Evolutionary conservation across 2,113 vertebrate species (phyloP), one percentile per base, ranked within the genome.

Genomic region (Panthera leo): DNA sequence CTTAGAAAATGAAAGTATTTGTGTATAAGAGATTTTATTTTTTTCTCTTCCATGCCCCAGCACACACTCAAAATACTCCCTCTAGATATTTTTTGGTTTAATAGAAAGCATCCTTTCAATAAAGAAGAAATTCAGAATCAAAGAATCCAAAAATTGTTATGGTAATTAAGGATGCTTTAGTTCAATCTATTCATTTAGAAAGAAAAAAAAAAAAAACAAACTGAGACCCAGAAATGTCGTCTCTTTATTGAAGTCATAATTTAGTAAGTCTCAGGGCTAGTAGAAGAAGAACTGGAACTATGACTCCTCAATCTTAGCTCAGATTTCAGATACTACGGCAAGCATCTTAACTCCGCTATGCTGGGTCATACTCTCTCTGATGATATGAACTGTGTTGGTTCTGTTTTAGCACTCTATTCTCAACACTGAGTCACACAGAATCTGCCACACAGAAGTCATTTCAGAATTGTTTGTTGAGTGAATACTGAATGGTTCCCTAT

Each of bases 381-480:
- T 31, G 31, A 48, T n/a, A 73, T 3, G 5, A 84, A 55, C 29
- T 63, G 29, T 55, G 61, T 5, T 71, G n/a, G 7, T 61, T 88
- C 70, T 75, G 45, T 73, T 31, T 86, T 51, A 88, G 23, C 39
- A 63, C 23, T 75, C 27, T 84, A 5, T 83, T 94, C 83, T 31
- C 36, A 92, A 67, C 25, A 96, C 14, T 92, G 79, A 85, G 10
- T 76, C 68, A 88, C 95, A 76, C 10, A 61, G 42, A 95, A 63
- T 61, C 90, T 88, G 83, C n/a, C 58, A 87, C 16, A 83, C 3
- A 55, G n/a, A 87, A 68, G 45, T 48, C 70, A 84, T 42, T 48
- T 75, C 83, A 86, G 67, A 83, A 85, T 89, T 71, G n/a, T 55
- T 88, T 71, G 63, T 73, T 88, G 70, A 96, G 58, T 73, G 89